Evolutionary conservation across 2,113 vertebrate species (phyloP).

Genomic region (Nematolebias whitei): DNA sequence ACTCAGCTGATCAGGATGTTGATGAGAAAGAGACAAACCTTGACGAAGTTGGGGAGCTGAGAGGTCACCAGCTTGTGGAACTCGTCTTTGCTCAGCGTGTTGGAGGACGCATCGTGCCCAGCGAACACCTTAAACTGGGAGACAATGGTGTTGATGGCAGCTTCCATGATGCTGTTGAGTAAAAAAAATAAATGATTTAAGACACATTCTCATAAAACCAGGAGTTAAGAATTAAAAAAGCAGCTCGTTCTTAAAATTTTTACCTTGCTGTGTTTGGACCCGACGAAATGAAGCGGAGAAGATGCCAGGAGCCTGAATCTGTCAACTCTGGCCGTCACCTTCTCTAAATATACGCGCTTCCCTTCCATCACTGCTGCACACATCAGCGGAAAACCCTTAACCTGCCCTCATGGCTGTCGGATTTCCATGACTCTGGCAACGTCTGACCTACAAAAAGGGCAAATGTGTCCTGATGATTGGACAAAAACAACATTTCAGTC

Average conservation of each 20-base stretch:
- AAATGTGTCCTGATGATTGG: constrained; percentile 51
- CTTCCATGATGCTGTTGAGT: constrained; percentile 70
- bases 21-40: constrained; percentile 50
- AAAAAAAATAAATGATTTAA: neutral
- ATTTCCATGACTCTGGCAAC: constrained; percentile 31
- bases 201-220: neutral
- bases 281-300: neutral
- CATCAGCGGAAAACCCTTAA: constrained; percentile 79
- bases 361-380: constrained; percentile 44
- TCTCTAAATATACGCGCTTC: constrained; percentile 65
- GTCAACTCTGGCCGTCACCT: constrained; percentile 12
- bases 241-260: neutral
- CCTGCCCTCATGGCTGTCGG: constrained; percentile 41
- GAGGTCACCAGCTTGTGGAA: constrained; percentile 72
- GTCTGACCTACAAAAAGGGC: constrained; percentile 40
- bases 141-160: constrained; percentile 74
- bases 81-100: constrained; percentile 80
- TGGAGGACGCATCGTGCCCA: constrained; percentile 70
- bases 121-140: constrained; percentile 76
- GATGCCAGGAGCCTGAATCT: constrained; percentile 18
- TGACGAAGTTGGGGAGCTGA: constrained; percentile 75
- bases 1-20: neutral
- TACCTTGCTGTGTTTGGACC: constrained; percentile 40
- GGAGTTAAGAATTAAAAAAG: neutral
- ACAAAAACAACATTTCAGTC: constrained; percentile 35